These are phyloP conservation scores for Apomyelois bistriatella DNA, from an alignment of 2,888 invertebrate species.

Conservation along the genomic window DNA sequence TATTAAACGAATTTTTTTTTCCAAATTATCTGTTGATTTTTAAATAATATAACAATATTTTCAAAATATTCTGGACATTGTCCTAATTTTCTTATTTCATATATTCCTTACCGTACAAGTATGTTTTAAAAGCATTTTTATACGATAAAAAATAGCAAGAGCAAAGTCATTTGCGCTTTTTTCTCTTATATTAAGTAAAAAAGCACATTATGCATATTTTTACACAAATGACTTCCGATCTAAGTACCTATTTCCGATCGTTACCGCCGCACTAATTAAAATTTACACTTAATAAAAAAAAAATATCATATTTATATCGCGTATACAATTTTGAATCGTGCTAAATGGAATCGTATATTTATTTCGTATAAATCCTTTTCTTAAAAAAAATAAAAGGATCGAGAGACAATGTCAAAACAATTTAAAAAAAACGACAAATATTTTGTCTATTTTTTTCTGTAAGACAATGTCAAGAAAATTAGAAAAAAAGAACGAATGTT, in stretches of 20 bases:
- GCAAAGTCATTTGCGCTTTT: neutral
- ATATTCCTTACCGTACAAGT: conserved; percentile 7
- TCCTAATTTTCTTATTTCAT: conserved; percentile 15
- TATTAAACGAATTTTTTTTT: no score
- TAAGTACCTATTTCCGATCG: neutral
- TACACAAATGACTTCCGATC: conserved; percentile 3
- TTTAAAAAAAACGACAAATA: no score
- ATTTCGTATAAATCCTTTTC: conserved; percentile 50
- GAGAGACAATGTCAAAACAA: conserved; percentile 7
- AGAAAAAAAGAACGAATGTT: neutral
- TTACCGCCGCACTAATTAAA: conserved; percentile 21
- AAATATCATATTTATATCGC: conserved; percentile 44
- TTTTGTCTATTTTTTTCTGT: neutral
- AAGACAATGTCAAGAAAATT: no score
- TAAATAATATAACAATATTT: no score
- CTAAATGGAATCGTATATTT: conserved; percentile 54
- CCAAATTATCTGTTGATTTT: no score
- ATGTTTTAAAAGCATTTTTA: conserved; percentile 6
- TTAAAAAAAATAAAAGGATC: conserved; percentile 1
- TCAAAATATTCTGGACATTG: neutral
- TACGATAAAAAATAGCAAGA: conserved; percentile 2
- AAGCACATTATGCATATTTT: neutral
- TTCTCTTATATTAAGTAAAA: neutral
- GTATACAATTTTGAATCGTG: conserved; percentile 31
- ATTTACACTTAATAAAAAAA: conserved; percentile 33